Evolutionary conservation across 2,888 invertebrate species (phyloP), one percentile per base, ranked within the genome.

Genomic region (Imbricaverruca yamaguchii): DNA sequence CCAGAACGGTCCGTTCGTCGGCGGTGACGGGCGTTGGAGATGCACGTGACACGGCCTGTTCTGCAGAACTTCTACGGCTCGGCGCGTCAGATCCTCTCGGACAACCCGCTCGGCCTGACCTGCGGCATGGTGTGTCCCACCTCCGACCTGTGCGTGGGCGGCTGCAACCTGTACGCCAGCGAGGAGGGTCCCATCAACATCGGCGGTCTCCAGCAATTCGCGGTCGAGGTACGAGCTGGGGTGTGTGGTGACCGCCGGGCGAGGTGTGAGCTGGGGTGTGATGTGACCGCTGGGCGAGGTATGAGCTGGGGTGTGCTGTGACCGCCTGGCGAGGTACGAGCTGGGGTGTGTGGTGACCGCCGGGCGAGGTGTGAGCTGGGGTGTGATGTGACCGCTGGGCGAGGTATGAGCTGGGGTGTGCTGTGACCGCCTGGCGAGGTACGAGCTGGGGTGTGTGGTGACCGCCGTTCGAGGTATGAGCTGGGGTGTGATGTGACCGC

Each of bases 91-190:
- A 99, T 99, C 81, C 91, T 99, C 82, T 97, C 97, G 0, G 98
- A 99, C 87, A 99, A 99, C 87, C 98, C 99, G 0, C 88, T 98
- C 81, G 99, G 97, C 0, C 89, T 97, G 3, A 95, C 96, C 0
- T 97, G 97, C 85, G 97, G 97, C 56, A 99, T 99, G 98, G 98
- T 99, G 53, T 98, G 98, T 85, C 98, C 98, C 4, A 98, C 98
- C 0, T 97, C 97, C 86, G 98, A 99, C 87, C 91, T 99, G 0
- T 99, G 98, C 87, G 98, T 98, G 0, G 98, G 98, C 0, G 97
- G 97, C 0, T 99, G 98, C 88, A 99, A 99, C 88, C 89, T 99
- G 15, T 93, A 95, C 86, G 98, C 97, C 0, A 92, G 93, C 15
- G 99, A 99, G 87, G 98, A 98, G 87, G 99, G 99, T 0, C 93